phyloP scores from a whole-genome alignment of 2,888 invertebrate genomes.

The Eudasyphora cyanicolor region DNA sequence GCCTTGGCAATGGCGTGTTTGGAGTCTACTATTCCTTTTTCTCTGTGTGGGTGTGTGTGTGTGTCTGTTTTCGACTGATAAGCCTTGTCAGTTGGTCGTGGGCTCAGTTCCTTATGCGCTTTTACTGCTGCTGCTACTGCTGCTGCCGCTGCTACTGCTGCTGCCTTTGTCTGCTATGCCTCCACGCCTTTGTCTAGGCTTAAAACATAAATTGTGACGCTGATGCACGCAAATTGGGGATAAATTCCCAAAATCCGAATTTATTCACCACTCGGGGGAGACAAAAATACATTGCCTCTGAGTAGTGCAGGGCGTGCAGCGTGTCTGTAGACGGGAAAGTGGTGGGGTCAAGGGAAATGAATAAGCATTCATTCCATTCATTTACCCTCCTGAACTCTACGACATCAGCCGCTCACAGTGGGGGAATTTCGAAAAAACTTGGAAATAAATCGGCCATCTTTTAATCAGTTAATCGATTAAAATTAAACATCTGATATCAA shows the following conservation, averaged over 20 bases:
- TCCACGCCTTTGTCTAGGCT: conserved; percentile 26
- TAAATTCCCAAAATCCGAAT: conserved; percentile 59
- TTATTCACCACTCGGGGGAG: conserved; percentile 37
- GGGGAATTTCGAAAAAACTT: no score
- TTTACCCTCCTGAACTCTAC: background rate
- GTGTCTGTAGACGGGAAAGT: no score
- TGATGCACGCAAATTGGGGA: conserved; percentile 77
- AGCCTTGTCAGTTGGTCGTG: conserved; percentile 48
- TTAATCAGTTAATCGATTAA: no score
- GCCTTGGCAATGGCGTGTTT: background rate
- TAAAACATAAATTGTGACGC: conserved; percentile 71
- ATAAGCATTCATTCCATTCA: background rate
- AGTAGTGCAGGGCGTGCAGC: conserved; percentile 21
- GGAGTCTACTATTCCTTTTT: background rate
- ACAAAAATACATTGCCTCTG: background rate
- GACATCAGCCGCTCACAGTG: background rate
- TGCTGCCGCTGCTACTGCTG: conserved; percentile 11
- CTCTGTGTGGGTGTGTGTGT: conserved; percentile 8
- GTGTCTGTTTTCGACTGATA: conserved; percentile 57
- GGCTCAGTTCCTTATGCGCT: conserved; percentile 30
- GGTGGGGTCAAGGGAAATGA: background rate
- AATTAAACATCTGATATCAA: no score
- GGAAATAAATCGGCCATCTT: no score
- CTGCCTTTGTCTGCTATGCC: no score
- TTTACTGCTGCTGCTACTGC: conserved; percentile 24